Base-by-base conservation (phyloP, 2,797 vertebrate genomes). In the Centroberyx gerrardi region DNA sequence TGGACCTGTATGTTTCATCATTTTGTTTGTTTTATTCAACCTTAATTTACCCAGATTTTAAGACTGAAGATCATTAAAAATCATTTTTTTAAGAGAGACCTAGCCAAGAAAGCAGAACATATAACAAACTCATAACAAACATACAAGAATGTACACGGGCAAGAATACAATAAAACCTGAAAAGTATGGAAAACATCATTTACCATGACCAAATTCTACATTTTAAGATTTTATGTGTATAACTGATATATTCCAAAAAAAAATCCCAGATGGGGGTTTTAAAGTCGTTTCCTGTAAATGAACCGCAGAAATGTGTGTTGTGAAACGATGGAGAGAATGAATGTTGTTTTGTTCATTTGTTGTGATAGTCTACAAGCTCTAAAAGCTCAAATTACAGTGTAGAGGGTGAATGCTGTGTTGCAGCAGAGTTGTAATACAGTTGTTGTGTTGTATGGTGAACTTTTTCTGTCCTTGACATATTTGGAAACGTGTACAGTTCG, bases 301-400 rank as follows among this genome's bases (percentile, higher is more conserved):
- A 65, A 61, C 58, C 2, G 56, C 10, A 56, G 10, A 49, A 8
- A 48, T 9, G 0, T 31, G 14, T 54, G 15, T 59, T 27, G 38
- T 4, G 17, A 42, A 18, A 29, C 4, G 9, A 61, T 9, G 9
- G 48, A 63, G 44, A 44, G 8, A 62, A 46, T 53, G 0, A 49
- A 33, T 61, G 40, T 18, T 61, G 40, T 18, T 74, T 48, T 36
- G 36, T 63, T 5, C 46, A 17, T 59, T 74, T 51, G 4, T 51
- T 17, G 58, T 76, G 7, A 44, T 22, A 62, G 64, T 33, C n/a
- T 49, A 8, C 4, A 54, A n/a, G 29, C 22, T 22, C 22, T 4
- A 27, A 36, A 42, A 65, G 31, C 8, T 33, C 33, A 40, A 8
- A 40, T 40, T 2, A 40, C 38, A 40, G 5, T 40, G 8, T 40